Evolutionary conservation across 2,888 invertebrate genomes (phyloP).

Genomic region (Himalopsyche tibetana): DNA sequence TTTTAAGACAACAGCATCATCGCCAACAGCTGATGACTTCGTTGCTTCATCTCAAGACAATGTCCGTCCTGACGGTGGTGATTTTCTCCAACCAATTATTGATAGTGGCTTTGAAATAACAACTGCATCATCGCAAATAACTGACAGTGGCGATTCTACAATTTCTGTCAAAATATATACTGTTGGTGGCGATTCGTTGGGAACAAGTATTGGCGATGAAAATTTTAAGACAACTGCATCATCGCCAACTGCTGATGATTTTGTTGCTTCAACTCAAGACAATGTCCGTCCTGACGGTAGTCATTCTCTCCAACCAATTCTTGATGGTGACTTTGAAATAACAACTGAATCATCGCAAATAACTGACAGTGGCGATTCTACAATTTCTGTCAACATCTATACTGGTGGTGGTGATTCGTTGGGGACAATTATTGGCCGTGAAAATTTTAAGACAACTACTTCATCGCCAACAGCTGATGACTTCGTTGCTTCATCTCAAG

Average conservation of each 20-base stretch:
- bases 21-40: no score
- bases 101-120: background rate
- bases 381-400: background rate
- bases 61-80: background rate
- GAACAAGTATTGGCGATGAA: no score
- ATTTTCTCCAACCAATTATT: background rate
- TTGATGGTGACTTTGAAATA: background rate
- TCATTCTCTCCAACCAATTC: background rate
- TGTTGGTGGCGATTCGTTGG: no score
- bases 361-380: background rate
- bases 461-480: background rate
- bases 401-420: background rate
- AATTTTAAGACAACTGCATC: no score
- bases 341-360: background rate
- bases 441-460: no score
- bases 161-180: background rate
- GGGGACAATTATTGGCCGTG: no score
- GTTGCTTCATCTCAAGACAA: background rate
- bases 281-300: background rate
- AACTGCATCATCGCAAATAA: background rate
- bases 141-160: background rate
- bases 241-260: no score
- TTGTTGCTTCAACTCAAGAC: background rate
- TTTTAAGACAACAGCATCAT: no score
- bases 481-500: background rate